Percentiles rank a stretch among this genome's conserved stretches.
Evolutionary conservation across 2,113 vertebrate genomes (phyloP).

Genomic region (Mormyrus lacerda): DNA sequence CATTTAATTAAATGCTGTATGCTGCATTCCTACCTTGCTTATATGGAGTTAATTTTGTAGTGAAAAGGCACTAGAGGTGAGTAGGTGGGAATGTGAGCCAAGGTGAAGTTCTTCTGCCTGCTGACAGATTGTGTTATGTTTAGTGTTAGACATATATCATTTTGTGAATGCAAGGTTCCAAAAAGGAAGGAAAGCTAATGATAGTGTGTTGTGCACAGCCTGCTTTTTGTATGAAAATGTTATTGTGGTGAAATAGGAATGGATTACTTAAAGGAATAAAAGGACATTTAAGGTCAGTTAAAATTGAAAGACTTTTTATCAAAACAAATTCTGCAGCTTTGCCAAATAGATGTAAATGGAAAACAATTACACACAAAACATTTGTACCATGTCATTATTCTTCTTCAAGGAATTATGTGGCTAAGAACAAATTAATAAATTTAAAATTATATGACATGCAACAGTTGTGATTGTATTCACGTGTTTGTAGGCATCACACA

Average conservation of each 20-base stretch:
- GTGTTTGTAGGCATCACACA: neutral
- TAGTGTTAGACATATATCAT: neutral
- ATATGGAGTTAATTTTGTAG: neutral
- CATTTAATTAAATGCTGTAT: neutral
- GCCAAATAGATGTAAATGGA: neutral
- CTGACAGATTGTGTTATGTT: neutral
- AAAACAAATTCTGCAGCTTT: neutral
- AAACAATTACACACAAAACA: neutral
- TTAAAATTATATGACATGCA: neutral
- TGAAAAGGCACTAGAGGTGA: neutral
- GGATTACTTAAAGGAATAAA: neutral
- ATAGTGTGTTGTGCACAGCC: neutral
- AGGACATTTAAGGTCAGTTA: neutral
- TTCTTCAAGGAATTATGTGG: neutral
- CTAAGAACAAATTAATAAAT: neutral
- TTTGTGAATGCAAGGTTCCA: neutral
- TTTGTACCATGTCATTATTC: neutral
- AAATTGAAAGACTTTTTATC: neutral
- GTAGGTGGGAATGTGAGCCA: neutral
- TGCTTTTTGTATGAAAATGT: neutral
- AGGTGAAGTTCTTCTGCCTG: neutral
- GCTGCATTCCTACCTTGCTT: neutral
- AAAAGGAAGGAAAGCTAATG: neutral
- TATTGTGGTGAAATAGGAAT: neutral
- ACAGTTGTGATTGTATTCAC: neutral